A percentile compares a stretch with the other conserved stretches of the same genome.
These are phyloP conservation scores for Gnathonemus echidnorhynchus DNA, from an alignment of 2,113 vertebrate genomes.

Conservation along the genomic window DNA sequence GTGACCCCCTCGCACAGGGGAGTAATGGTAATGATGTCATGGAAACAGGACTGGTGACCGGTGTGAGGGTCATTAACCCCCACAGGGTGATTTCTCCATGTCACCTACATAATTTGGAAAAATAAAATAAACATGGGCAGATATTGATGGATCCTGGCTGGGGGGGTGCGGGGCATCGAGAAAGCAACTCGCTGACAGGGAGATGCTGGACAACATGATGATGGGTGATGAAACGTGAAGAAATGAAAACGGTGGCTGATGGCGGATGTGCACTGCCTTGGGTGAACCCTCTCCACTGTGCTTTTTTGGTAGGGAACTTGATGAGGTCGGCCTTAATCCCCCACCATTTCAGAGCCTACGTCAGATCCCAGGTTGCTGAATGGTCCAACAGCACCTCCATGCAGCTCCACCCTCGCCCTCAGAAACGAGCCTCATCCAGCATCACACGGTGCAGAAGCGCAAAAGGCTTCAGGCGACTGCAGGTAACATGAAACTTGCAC, in stretches of 20 bases:
- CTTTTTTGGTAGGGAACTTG: background rate
- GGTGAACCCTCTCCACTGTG: background rate
- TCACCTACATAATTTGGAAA: constrained; percentile 9
- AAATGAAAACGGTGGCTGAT: background rate
- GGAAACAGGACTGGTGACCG: background rate
- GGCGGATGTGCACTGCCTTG: background rate
- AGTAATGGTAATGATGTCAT: background rate
- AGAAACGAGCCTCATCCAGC: background rate
- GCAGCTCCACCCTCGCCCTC: background rate
- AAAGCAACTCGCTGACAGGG: background rate
- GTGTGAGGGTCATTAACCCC: background rate
- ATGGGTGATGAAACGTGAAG: background rate
- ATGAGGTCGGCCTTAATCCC: background rate
- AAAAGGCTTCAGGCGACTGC: background rate
- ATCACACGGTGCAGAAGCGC: background rate
- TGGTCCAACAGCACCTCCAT: background rate
- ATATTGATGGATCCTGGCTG: constrained; percentile 21
- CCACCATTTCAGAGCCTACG: background rate
- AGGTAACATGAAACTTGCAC: background rate
- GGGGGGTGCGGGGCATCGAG: background rate
- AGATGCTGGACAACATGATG: too few species aligned
- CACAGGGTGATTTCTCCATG: background rate
- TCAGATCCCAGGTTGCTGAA: background rate
- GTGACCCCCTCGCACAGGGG: too few species aligned
- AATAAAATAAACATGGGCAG: constrained; percentile 21